A percentile compares a stretch with the other conserved stretches of the same genome.
These are phyloP conservation scores for Pseudopipra pipra DNA, from an alignment of 2,113 vertebrate genomes.

Conservation along the genomic window DNA sequence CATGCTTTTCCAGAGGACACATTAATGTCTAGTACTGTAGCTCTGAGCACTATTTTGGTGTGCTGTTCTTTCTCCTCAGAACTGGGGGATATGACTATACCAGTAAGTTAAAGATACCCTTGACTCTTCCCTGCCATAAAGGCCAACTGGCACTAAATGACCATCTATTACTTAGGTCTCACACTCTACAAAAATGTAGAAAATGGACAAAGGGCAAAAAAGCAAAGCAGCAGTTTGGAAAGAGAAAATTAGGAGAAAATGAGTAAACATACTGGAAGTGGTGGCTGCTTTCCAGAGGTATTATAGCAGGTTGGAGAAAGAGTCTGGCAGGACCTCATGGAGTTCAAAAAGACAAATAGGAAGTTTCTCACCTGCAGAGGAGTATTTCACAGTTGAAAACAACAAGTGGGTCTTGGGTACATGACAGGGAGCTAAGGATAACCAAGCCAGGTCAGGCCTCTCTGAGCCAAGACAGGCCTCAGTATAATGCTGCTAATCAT, in stretches of 20 bases:
- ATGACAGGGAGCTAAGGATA: background rate
- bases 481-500: background rate
- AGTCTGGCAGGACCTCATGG: background rate
- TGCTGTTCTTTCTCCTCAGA: background rate
- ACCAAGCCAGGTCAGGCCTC: background rate
- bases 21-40: background rate
- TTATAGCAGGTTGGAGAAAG: background rate
- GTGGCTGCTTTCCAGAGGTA: background rate
- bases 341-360: background rate
- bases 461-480: background rate
- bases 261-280: background rate
- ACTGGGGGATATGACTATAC: background rate
- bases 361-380: background rate
- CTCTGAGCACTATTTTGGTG: background rate
- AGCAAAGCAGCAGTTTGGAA: background rate
- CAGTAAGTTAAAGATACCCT: background rate
- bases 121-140: background rate
- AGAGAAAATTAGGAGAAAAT: background rate
- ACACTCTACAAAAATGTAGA: background rate
- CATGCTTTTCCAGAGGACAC: background rate
- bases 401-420: background rate
- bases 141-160: background rate
- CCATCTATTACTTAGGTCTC: background rate
- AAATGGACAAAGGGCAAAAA: background rate
- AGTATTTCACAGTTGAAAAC: background rate